A percentile compares a stretch with the other conserved stretches of the same genome.
Conservation (phyloP, 2,113 vertebrate species). For the Okapia johnstoni region DNA sequence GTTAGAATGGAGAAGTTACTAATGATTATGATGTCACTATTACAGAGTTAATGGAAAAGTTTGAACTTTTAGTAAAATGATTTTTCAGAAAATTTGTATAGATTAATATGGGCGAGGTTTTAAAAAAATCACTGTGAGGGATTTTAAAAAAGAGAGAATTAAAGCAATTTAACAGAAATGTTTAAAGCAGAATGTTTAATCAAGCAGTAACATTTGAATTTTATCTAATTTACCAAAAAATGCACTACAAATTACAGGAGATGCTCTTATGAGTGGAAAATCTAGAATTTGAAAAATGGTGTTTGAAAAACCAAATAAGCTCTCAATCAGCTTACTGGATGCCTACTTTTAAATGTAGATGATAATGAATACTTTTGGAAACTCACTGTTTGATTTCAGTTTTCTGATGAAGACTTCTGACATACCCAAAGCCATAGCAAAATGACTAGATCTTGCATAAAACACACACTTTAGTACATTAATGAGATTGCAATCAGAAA, state of each 20-base stretch:
- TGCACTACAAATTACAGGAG: neutral
- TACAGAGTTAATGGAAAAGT: neutral
- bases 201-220: neutral
- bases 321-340: neutral
- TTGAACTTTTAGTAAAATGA: neutral
- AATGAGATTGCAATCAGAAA: neutral
- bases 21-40: neutral
- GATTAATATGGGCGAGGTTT: neutral
- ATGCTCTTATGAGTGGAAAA: neutral
- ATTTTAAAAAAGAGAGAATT: neutral
- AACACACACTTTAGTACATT: neutral
- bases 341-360: neutral
- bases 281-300: neutral
- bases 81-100: neutral
- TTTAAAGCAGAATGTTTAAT: constrained; percentile 4
- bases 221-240: constrained; percentile 33
- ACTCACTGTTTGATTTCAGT: neutral
- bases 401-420: neutral
- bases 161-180: neutral
- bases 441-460: neutral
- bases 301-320: neutral
- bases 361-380: neutral
- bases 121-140: neutral
- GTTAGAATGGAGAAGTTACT: neutral
- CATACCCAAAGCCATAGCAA: neutral